phyloP scores from a whole-genome alignment of 2,888 invertebrate genomes.

The Urechis unicinctus region DNA sequence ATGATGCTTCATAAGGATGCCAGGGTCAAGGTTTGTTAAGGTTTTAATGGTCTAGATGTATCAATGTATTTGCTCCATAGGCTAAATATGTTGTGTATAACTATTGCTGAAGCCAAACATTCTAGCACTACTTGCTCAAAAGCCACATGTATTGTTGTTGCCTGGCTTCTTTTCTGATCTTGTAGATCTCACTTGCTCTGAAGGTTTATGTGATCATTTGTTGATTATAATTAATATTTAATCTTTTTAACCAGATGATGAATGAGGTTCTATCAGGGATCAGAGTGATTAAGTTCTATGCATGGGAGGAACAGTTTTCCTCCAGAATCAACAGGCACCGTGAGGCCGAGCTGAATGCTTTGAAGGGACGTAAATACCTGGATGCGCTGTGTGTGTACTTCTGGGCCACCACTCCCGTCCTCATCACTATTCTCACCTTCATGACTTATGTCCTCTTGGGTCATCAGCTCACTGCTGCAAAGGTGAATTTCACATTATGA shows the following conservation, averaged over 20 bases:
- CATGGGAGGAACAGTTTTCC: slow-evolving; percentile 87
- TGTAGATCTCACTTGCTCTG: no score
- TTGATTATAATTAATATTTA: no score
- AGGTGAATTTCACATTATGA: slow-evolving; percentile 54
- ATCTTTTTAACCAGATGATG: slow-evolving; percentile 57
- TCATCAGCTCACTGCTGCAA: slow-evolving; percentile 75
- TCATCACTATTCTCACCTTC: slow-evolving; percentile 54
- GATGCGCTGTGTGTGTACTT: slow-evolving; percentile 97
- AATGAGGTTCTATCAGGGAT: slow-evolving; percentile 83
- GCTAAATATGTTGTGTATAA: no score
- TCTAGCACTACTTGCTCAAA: no score
- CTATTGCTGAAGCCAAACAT: no score
- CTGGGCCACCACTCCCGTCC: slow-evolving; percentile 95
- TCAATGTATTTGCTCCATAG: no score
- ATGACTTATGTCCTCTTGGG: slow-evolving; percentile 56
- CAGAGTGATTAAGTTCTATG: slow-evolving; percentile 81
- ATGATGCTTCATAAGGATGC: slow-evolving; percentile 88
- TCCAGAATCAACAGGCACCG: slow-evolving; percentile 56
- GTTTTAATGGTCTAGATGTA: no score
- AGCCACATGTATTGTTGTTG: no score
- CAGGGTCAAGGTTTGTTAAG: slow-evolving; percentile 66
- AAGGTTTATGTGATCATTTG: no score
- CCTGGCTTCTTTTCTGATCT: no score
- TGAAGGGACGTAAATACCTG: slow-evolving; percentile 84
- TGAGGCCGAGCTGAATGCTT: slow-evolving; percentile 65